Evolutionary conservation across 2,113 vertebrate species (phyloP), one percentile per base, ranked within the genome.

Genomic region (Pavo muticus): DNA sequence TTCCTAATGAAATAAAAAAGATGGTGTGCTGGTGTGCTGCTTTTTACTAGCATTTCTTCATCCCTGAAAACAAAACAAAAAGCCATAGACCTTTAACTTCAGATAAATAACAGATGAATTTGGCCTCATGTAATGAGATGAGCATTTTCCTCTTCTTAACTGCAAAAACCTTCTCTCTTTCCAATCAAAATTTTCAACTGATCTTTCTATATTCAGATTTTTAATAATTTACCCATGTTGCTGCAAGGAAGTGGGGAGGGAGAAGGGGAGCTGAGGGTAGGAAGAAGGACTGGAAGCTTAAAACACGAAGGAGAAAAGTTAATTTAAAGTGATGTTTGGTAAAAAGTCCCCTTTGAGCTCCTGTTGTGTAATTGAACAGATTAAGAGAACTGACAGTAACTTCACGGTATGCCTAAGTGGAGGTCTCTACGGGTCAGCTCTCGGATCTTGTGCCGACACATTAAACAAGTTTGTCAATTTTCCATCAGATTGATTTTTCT

Each of bases 381-480:
- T 98, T 97, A 98, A 97, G 94, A 95, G 93, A 97, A 94, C 96
- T 96, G 97, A 95, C 64, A 91, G 97, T 97, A 97, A 96, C 97
- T 97, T 98, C 96, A 93, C 91, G 56, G 76, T 96, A 92, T 96
- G 95, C 98, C 98, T 97, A 97, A 95, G 93, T 95, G 96, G 96
- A 97, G 97, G 97, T 98, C 98, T 98, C 98, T 97, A 95, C 44
- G 97, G 97, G 98, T 98, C 97, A 97, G 45, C 97, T 97, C 97
- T 98, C 57, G 91, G 97, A 97, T 97, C 98, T 95, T 71, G 96
- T 96, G 96, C 95, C 91, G 92, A 90, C 95, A 95, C 86, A 75
- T 98, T 98, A 98, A 98, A 98, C 96, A 96, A 96, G 85, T 98
- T 98, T 98, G 98, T 99, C 98, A 98, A 98, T 98, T 98, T 98